Evolutionary conservation across 2,888 invertebrate genomes (phyloP).

Genomic region (Neoascia interrupta): DNA sequence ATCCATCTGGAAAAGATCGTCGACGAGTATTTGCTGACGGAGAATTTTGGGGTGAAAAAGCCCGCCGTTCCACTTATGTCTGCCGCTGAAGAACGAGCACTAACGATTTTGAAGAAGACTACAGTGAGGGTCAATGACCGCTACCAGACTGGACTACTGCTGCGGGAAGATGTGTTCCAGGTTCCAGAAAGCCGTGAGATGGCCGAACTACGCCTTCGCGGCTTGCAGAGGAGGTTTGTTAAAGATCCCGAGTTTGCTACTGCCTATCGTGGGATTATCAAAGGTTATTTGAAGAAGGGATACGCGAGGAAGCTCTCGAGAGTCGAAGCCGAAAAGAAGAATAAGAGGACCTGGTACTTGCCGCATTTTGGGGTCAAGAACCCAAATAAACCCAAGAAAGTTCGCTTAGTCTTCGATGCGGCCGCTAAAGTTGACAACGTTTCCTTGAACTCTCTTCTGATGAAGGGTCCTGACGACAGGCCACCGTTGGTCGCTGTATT

Average conservation of each 20-base stretch:
- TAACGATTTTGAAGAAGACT: conserved; percentile 1
- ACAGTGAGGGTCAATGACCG: conserved; percentile 2
- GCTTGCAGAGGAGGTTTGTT: neutral
- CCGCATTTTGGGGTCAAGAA: conserved; percentile 68
- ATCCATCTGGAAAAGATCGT: neutral
- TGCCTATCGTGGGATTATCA: conserved; percentile 29
- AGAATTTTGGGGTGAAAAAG: too few relatives aligned
- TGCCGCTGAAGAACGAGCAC: neutral
- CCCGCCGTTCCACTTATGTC: neutral
- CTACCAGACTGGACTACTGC: conserved; percentile 32
- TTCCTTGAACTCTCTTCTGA: conserved; percentile 45
- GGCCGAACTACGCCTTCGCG: conserved; percentile 7
- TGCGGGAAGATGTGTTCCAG: neutral
- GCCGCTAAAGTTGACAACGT: conserved; percentile 46
- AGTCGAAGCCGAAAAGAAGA: neutral
- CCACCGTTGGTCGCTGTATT: conserved; percentile 39
- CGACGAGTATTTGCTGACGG: neutral
- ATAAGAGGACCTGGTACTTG: conserved; percentile 69
- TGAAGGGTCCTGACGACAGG: conserved; percentile 61
- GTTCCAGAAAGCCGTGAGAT: conserved; percentile 37
- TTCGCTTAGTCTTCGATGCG: conserved; percentile 61
- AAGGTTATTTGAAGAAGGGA: conserved; percentile 18
- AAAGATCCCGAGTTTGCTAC: conserved; percentile 21
- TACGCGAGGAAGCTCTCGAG: conserved; percentile 22
- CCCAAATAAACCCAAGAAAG: conserved; percentile 54